Evolutionary conservation across 2,113 vertebrate genomes (phyloP), one percentile per base, ranked within the genome.

Genomic region (Chloebia gouldiae): DNA sequence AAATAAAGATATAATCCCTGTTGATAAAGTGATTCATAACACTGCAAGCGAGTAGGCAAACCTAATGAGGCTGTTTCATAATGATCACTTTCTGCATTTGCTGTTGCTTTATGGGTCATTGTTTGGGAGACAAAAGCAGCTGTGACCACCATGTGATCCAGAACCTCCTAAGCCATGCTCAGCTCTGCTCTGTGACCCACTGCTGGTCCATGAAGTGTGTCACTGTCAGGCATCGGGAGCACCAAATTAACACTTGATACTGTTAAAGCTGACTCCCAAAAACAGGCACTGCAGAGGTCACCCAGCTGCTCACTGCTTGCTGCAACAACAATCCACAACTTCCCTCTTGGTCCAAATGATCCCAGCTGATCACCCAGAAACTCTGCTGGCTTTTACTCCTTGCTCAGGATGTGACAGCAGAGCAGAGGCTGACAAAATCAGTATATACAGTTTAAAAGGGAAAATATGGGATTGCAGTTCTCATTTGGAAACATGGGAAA

Each of bases 301-400:
- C 6, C 27, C 76, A 53, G 61, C 47, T 80, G 35, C 13, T 24
- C 15, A 7, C 37, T 84, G 35, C 45, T 51, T 73, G 50, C 42
- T 9, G 10, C 2, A 12, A 3, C 13, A 35, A 25, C 88, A 78
- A 1, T 45, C 11, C 5, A 7, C 39, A 65, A 10, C 31, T 42
- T 77, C 35, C 1, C 0, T 15, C 60, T 60, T 33, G 27, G 16
- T 60, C 45, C 60, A 21, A 17, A 30, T 27, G 42, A 5, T 21
- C 27, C n/a, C 28, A 21, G 16, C 60, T 85, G 60, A 21, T 53
- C 56, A 20, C 8, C 5, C n/a, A 51, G 33, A 30, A 51, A 72
- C 0, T 2, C 24, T 25, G 44, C 39, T 59, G 0, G 0, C 61
- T 31, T 47, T 28, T 50, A 15, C 28, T 71, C 59, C 27, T 65